Evolutionary conservation across 1,140 invertebrate genomes (phyloP), one percentile per base, ranked within the genome.

Genomic region (fruit fly (Drosophila melanogaster)): DNA sequence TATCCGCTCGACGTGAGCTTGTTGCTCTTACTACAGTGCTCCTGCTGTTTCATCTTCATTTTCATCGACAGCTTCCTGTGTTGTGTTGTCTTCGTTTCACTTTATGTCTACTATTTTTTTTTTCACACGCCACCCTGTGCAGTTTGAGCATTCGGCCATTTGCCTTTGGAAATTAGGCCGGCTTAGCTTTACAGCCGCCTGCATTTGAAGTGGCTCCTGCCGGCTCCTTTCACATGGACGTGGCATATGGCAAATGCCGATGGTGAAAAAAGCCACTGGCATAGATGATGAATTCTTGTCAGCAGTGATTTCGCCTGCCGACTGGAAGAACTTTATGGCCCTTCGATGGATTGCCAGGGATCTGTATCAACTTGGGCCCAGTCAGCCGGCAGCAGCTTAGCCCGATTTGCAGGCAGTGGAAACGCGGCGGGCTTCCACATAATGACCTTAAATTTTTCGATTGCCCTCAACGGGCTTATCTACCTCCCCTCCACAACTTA

Each of bases 81-180:
- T 51, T 74, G 56, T 60, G 67, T 74, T 47, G 54, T 70, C 35
- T 38, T 40, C 38, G 47, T 53, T 64, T 64, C 49, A 53, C 56
- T 61, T 77, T 62, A 70, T 70, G 65, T n/a, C 41, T 40, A 19
- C 64, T 56, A 49, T 56, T 22, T 66, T 65, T 69, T 66, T 67
- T 67, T 55, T 69, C 43, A 50, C 66, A 69, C 65, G 44, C 64
- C 24, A 40, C 33, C 15, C 49, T 15, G 38, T 67, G 64, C 15
- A 55, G 50, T 40, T 47, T 57, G 41, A 70, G 66, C 40, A 41
- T 72, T 35, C 30, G 75, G 75, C 74, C 75, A 77, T 77, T 77
- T 70, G 75, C 60, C 80, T 84, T 79, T 66, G 53, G 47, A 84
- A 84, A 84, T 84, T 84, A 84, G 76, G 60, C 72, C 71, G 30